Percentiles rank a stretch among this genome's conserved stretches.
phyloP scores from a whole-genome alignment of 2,888 invertebrate genomes.

The Dendrolimus houi region DNA sequence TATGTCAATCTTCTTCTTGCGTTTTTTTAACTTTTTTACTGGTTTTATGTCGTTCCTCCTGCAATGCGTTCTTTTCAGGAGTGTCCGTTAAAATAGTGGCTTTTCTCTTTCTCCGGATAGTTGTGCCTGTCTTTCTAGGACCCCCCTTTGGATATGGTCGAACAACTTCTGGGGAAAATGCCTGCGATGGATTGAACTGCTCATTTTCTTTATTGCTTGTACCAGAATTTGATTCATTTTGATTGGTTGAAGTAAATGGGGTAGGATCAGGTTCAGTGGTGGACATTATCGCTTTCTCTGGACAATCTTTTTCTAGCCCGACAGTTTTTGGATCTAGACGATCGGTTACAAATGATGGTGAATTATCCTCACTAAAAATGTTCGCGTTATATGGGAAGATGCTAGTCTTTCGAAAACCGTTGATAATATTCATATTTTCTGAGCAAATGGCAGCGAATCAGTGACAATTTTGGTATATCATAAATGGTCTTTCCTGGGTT shows the following conservation, averaged over 20 bases:
- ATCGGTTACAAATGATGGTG: constrained; percentile 19
- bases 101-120: constrained; percentile 12
- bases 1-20: constrained; percentile 13
- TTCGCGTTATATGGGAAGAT: constrained; percentile 15
- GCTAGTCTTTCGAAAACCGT: constrained; percentile 15
- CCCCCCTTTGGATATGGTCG: constrained; percentile 18
- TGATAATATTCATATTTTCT: constrained; percentile 14
- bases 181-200: constrained; percentile 9
- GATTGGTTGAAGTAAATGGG: constrained; percentile 14
- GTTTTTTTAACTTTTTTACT: constrained; percentile 11
- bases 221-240: constrained; percentile 17
- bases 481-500: constrained; percentile 19
- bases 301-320: constrained; percentile 8
- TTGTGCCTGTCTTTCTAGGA: constrained; percentile 15
- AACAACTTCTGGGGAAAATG: constrained; percentile 18
- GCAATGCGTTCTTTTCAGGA: constrained; percentile 13
- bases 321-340: constrained; percentile 13
- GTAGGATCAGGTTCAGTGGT: constrained; percentile 11
- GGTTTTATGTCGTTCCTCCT: constrained; percentile 14
- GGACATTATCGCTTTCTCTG: constrained; percentile 12
- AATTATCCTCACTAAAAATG: constrained; percentile 13
- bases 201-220: constrained; percentile 17
- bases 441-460: constrained; percentile 15
- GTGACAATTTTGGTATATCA: constrained; percentile 16
- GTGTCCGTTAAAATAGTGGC: constrained; percentile 12